Evolutionary conservation across 2,888 invertebrate species (phyloP), one percentile per base, ranked within the genome.

Genomic region (Phortica okadai): DNA sequence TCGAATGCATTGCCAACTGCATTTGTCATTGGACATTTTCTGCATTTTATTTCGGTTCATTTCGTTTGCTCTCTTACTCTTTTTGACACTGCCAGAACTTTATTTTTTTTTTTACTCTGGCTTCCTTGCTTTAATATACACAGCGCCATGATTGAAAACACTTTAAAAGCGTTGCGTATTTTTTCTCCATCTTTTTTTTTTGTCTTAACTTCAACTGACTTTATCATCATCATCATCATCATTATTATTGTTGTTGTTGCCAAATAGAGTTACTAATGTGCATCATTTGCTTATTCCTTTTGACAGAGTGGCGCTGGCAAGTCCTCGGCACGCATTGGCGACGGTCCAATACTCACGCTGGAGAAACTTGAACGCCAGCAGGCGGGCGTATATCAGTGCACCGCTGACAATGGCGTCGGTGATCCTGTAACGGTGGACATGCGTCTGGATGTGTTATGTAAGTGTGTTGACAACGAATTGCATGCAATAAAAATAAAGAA

Each of bases 351-450:
- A 83, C 91, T 94, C 44, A 94, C 94, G 80, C 90, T 95, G 84
- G 93, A 94, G 45, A 92, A 94, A 74, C 91, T 95, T 80, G 94
- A 94, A 90, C 90, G 94, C 10, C 92, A 92, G 76, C 94, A 94
- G 87, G 93, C 94, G 75, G 95, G 95, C 6, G 92, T 93, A 69
- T 95, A 95, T 92, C 93, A 94, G 58, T 95, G 95, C 84, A 94
- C 94, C 8, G 95, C 94, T 8, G 94, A 94, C 90, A 95, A 95
- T 83, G 94, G 94, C 11, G 95, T 95, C 16, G 94, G 94, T 0
- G 93, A 94, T 42, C 93, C 94, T 1, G 92, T 94, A 7, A 93
- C 94, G n/a, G 93, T 94, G 0, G 94, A 94, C 89, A 94, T 95
- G 90, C 92, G 93, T 80, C 91, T 95, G 72, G 94, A 94, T 92